Evolutionary conservation across 2,888 invertebrate species (phyloP).

Genomic region (Cactoblastis cactorum): DNA sequence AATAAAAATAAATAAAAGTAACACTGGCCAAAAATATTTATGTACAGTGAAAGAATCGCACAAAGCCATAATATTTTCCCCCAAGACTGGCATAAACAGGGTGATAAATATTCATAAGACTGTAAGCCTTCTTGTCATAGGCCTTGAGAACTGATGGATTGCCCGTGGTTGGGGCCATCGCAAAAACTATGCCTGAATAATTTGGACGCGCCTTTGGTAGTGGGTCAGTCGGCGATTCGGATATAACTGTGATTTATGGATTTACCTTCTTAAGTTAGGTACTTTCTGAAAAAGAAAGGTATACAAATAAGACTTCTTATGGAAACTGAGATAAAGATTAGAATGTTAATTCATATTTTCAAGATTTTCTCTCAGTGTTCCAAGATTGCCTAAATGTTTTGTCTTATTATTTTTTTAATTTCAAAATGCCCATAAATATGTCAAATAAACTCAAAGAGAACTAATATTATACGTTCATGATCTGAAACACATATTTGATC

Average conservation of each 20-base stretch:
- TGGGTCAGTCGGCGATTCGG: not conserved
- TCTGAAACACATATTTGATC: too few species aligned
- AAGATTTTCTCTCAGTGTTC: too few species aligned
- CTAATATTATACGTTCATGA: too few species aligned
- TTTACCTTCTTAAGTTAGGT: not conserved
- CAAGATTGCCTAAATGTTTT: too few species aligned
- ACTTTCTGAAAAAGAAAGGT: not conserved
- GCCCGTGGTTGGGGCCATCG: constrained; percentile 34
- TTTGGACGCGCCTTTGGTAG: constrained; percentile 1
- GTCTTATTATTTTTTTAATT: too few species aligned
- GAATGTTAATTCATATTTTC: too few species aligned
- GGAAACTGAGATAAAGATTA: too few species aligned
- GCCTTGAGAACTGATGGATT: constrained; percentile 69
- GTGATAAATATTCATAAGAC: constrained; percentile 70
- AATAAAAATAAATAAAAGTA: not conserved
- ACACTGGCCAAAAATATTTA: constrained; percentile 17
- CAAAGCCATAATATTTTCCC: constrained; percentile 45
- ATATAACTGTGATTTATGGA: not conserved
- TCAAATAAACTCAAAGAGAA: too few species aligned
- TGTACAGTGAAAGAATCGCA: constrained; percentile 33
- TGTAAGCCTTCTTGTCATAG: constrained; percentile 72
- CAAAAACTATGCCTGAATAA: constrained; percentile 12
- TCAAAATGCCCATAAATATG: too few species aligned
- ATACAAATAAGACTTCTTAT: too few species aligned
- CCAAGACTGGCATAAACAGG: constrained; percentile 52